Evolutionary conservation across 2,113 vertebrate genomes (phyloP), one percentile per base, ranked within the genome.

Genomic region (Mustelus asterias): DNA sequence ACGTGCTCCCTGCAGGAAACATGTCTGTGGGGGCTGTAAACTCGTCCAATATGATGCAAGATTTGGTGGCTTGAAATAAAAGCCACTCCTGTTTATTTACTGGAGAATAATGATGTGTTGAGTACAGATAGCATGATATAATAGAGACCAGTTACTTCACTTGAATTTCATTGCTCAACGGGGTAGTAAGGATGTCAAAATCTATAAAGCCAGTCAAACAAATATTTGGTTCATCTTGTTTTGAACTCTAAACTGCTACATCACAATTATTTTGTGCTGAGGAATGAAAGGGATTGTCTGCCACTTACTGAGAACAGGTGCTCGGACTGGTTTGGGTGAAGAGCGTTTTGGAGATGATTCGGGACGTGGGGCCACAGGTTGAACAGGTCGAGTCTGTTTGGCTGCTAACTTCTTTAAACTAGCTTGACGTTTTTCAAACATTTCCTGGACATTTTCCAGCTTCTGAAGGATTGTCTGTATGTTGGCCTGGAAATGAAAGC

Each of bases 351-450:
- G 98, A 8, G 99, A 99, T 11, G 98, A 98, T 96, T 99, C 99
- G 0, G 99, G 99, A 95, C 99, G 98, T 0, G 99, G 99, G 41
- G 99, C 99, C 24, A 99, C 99, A 0, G 98, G 98, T 95, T 99
- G 99, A 44, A 99, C 98, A 0, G 99, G 99, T 69, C 99, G 98
- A 0, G 98, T 98, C 97, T 99, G 99, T 96, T 99, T 99, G 83
- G 98, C 98, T 41, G 98, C 98, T 80, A 99, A 96, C 97, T 98
- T 99, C 97, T 99, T 99, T 96, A 99, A 97, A 96, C 99, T 99
- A 26, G 98, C 96, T 96, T 98, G 98, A 76, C 99, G 98, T 97
- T 99, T 99, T 96, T 98, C 98, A 97, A 99, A 98, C 98, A 99
- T 99, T 97, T 99, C 98, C 96, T 98, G 98, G 13, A 99, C 98